Evolutionary conservation across 2,888 invertebrate species (phyloP), one percentile per base, ranked within the genome.

Genomic region (Druceiella hillmani): DNA sequence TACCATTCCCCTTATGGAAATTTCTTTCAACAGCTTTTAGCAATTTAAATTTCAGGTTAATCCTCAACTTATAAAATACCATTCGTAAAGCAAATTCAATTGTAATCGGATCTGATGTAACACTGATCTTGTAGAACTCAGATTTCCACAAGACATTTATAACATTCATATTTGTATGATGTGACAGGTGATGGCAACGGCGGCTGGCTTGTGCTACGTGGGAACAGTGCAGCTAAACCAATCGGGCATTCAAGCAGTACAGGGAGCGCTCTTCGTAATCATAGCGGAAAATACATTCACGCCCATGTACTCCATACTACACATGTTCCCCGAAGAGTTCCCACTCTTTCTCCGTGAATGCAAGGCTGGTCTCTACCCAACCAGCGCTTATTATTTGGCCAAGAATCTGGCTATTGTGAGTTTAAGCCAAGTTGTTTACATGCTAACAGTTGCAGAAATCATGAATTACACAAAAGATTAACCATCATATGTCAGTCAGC

Each of bases 271-370:
- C 4, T 93, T 92, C 61, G 81, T 91, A 48, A 78, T 92, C 61
- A 87, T 91, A 27, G 81, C 88, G 0, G 92, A 94, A 69, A 88
- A 91, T 55, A 88, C 91, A 1, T 94, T 93, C 63, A 81, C 83
- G 36, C 90, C 91, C 1, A 87, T 94, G 84, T 94, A 94, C 60
- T 84, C 89, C 0, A 87, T 90, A 1, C 69, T 95, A 25, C 81
- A 87, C 48, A 77, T 87, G 52, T 88, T 92, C 55, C 91, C 91
- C 0, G 79, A 81, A 50, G 76, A 77, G 55, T 78, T 88, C 44
- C 90, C 92, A 0, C 64, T 92, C 28, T 81, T 93, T 53, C 65
- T 84, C 24, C 69, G 93, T 41, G 93, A 93, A 57, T 76, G 87
- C 45, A 78, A 81, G 42, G 86, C 89, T 10, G 91, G 89, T 6